phyloP scores from a whole-genome alignment of 1,140 invertebrate genomes.

The Stenopsyche tienmushanensis region DNA sequence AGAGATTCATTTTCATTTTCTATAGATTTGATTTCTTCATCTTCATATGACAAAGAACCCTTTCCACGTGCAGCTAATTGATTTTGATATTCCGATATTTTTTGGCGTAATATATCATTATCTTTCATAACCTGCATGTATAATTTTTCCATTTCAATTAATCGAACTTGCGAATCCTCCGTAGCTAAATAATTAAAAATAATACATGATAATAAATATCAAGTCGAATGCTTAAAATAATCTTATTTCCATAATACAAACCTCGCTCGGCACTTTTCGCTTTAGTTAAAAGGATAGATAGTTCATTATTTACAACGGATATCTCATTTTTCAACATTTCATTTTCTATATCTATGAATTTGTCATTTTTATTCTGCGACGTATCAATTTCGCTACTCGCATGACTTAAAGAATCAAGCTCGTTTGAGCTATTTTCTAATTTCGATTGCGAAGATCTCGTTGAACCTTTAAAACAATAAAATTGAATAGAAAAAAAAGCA shows the following conservation, averaged over 20 bases:
- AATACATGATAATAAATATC: background rate
- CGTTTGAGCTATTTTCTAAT: too few relatives aligned
- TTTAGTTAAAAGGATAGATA: conserved; percentile 56
- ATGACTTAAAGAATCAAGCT: too few relatives aligned
- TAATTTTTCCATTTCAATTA: conserved; percentile 31
- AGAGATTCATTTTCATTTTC: conserved; percentile 51
- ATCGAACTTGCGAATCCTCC: conserved; percentile 24
- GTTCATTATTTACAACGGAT: conserved; percentile 59
- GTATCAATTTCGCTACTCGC: too few relatives aligned
- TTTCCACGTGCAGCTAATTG: background rate
- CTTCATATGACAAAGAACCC: conserved; percentile 10
- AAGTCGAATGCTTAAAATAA: background rate
- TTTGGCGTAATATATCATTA: conserved; percentile 26
- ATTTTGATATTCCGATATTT: conserved; percentile 8
- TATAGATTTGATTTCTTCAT: conserved; percentile 45
- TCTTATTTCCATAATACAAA: conserved; percentile 38
- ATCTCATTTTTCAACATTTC: conserved; percentile 59
- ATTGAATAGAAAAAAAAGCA: too few relatives aligned
- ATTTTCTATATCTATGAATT: conserved; percentile 43
- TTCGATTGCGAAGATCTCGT: too few relatives aligned
- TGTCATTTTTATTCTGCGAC: too few relatives aligned
- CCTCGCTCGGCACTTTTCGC: conserved; percentile 58
- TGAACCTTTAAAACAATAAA: too few relatives aligned
- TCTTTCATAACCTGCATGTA: conserved; percentile 26
- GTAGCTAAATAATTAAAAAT: conserved; percentile 25